These are phyloP conservation scores for Pygocentrus nattereri DNA, from an alignment of 2,797 vertebrate genomes.

Conservation along the genomic window DNA sequence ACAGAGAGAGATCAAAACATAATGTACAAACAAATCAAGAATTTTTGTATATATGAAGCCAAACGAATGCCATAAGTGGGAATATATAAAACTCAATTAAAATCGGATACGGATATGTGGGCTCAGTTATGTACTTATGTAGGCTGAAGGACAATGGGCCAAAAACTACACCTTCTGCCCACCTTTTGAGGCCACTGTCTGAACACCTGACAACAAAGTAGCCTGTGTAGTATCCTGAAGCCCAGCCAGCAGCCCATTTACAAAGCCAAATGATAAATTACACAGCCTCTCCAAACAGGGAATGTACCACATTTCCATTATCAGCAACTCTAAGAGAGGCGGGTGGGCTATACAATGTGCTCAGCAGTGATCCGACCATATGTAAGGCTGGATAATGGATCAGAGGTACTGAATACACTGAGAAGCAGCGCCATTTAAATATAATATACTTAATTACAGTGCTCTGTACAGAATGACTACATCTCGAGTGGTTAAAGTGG, in stretches of 20 bases:
- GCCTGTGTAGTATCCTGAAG: too few species aligned
- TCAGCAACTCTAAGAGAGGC: constrained; percentile 56
- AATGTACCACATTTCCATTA: constrained; percentile 57
- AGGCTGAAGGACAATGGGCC: too few species aligned
- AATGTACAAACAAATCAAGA: too few species aligned
- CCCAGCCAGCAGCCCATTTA: neutral
- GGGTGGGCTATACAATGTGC: constrained; percentile 43
- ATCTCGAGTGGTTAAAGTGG: neutral
- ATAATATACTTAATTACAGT: constrained; percentile 5
- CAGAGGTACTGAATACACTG: neutral
- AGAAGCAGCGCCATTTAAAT: neutral
- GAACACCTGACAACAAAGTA: neutral
- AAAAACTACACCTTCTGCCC: too few species aligned
- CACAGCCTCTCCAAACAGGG: constrained; percentile 37
- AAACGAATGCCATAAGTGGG: too few species aligned
- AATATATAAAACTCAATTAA: too few species aligned
- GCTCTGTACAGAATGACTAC: neutral
- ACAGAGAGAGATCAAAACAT: too few species aligned
- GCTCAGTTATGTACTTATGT: neutral
- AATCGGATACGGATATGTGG: neutral
- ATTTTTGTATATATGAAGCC: too few species aligned
- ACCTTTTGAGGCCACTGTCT: too few species aligned
- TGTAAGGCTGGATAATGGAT: neutral
- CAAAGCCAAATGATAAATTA: constrained; percentile 62
- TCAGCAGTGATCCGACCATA: constrained; percentile 13